phyloP scores from a whole-genome alignment of 2,888 invertebrate genomes.

The Colletes collaris region DNA sequence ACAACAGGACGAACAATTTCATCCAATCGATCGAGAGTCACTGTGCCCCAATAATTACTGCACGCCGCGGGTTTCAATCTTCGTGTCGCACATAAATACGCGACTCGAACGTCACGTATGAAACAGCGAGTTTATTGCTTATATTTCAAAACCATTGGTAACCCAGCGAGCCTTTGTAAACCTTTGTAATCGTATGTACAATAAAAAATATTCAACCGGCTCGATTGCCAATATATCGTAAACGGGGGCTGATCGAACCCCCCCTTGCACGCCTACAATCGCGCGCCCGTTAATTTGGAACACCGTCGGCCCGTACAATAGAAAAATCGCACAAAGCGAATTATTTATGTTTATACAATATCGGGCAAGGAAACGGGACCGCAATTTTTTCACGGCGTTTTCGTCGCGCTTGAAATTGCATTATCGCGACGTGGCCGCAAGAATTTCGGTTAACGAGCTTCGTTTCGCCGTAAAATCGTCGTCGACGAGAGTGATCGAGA shows the following conservation, averaged over 20 bases:
- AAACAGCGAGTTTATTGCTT: too few species aligned
- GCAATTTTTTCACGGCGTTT: conserved; percentile 16
- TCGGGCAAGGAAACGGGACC: neutral
- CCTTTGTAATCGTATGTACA: conserved; percentile 34
- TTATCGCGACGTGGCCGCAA: conserved; percentile 16
- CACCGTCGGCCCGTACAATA: conserved; percentile 37
- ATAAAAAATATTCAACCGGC: conserved; percentile 42
- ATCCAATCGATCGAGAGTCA: too few species aligned
- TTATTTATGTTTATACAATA: conserved; percentile 50
- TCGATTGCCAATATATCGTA: conserved; percentile 46
- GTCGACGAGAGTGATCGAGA: conserved; percentile 16
- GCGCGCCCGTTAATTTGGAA: conserved; percentile 36
- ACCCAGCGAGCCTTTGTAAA: conserved; percentile 1
- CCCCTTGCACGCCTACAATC: neutral
- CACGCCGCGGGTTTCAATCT: too few species aligned
- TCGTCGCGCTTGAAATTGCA: conserved; percentile 20
- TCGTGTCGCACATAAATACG: too few species aligned
- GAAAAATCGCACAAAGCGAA: conserved; percentile 39
- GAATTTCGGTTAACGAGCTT: conserved; percentile 51
- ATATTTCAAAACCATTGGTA: neutral
- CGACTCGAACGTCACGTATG: too few species aligned
- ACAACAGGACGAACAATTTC: too few species aligned
- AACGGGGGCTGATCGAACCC: conserved; percentile 42
- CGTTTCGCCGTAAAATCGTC: conserved; percentile 31
- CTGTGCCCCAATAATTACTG: too few species aligned